Evolutionary conservation across 1,140 invertebrate species (phyloP), one percentile per base, ranked within the genome.

Genomic region (Drosophila miranda): DNA sequence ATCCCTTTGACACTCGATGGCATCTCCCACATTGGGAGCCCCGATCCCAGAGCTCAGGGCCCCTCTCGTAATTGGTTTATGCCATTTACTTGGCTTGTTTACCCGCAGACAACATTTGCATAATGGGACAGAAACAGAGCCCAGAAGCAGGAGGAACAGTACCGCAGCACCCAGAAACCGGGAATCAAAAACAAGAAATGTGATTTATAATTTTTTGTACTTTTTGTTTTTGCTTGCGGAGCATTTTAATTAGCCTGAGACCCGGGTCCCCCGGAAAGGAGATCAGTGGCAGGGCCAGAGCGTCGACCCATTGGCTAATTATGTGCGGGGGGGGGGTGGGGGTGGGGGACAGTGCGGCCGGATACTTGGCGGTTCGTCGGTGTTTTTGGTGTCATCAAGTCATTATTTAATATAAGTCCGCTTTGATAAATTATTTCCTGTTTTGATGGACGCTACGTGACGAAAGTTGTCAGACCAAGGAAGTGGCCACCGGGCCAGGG

Each of bases 371-470:
- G 23, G 58, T 45, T 68, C 56, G 41, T 41, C 21, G 13, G 21
- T 41, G 45, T 70, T 60, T 69, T 71, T 75, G 49, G 83, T 78
- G 81, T 78, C 78, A 68, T 72, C 75, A 71, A 82, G 62, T 87
- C 82, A 78, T 87, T 86, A 86, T 86, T 81, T 75, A 81, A 86
- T 86, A 78, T 64, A 75, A 78, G 61, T 50, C 51, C 45, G 46
- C 66, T 71, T 86, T 89, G 86, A 89, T 89, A 82, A 89, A 89
- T 89, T 86, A 86, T 86, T 86, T 86, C 80, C 83, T 38, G 75
- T 66, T 69, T 38, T 78, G 70, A 75, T 70, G 74, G 74, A 76
- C 80, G 71, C 70, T 63, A 89, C 75, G 81, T 82, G 82, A 75
- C 81, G 78, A 86, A 69, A 73, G 81, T 84, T 80, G 75, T 73